Evolutionary conservation across 2,113 vertebrate genomes (phyloP).

Genomic region (Castor canadensis): DNA sequence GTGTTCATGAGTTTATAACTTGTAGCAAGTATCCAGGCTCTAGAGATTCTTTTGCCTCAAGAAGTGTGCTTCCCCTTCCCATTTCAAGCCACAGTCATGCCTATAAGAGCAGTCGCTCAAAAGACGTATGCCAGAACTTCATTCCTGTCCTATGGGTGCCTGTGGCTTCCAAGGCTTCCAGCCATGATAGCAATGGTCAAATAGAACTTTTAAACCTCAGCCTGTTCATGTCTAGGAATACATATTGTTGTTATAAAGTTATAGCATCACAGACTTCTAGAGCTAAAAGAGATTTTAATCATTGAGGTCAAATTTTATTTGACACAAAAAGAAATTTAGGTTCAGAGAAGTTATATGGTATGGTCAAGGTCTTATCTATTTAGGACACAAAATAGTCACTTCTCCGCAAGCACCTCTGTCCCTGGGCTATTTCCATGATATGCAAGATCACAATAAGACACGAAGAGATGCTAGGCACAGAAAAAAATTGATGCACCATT

Average conservation of each 20-base stretch:
- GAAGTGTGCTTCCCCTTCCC: neutral
- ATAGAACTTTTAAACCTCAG: neutral
- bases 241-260: neutral
- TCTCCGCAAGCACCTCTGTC: neutral
- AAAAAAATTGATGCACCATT: neutral
- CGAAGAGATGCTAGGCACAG: neutral
- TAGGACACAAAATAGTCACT: neutral
- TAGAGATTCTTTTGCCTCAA: neutral
- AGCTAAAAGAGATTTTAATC: neutral
- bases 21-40: neutral
- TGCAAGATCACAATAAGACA: neutral
- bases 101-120: neutral
- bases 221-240: neutral
- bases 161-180: neutral
- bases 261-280: neutral
- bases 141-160: neutral
- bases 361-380: neutral
- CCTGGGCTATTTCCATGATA: neutral
- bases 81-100: neutral
- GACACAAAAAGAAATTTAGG: neutral
- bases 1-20: neutral
- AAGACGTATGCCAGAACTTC: neutral
- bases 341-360: neutral
- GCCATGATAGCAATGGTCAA: neutral
- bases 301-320: neutral